Conservation (phyloP, 2,888 invertebrate genomes). For the Chrysolina americana region DNA sequence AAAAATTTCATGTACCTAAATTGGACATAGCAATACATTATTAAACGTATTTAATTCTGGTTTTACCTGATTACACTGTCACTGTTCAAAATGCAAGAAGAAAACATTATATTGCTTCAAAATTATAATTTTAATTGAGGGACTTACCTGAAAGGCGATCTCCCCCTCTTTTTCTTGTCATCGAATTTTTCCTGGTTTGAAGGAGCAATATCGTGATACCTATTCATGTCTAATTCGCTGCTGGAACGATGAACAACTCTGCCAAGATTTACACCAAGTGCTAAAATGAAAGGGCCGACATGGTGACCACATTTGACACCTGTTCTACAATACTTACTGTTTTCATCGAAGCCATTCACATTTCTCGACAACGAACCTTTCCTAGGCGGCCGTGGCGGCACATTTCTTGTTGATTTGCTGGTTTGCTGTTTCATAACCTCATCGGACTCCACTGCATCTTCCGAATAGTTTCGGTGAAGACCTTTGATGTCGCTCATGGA, state of each 20-base stretch:
- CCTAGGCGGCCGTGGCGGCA: conserved; percentile 81
- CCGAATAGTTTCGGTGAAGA: conserved; percentile 86
- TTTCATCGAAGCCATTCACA: conserved; percentile 64
- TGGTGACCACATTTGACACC: conserved; percentile 21
- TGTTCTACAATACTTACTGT: conserved; percentile 52
- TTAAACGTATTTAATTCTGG: not conserved
- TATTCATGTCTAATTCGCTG: conserved; percentile 84
- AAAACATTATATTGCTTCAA: conserved; percentile 27
- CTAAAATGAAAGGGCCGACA: conserved; percentile 37
- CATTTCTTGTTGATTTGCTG: conserved; percentile 67
- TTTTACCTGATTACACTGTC: conserved; percentile 49
- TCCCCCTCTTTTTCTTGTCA: conserved; percentile 83
- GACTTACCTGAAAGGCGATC: conserved; percentile 89
- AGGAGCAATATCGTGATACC: conserved; percentile 75
- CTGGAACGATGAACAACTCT: conserved; percentile 78
- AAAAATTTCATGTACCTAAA: conserved; percentile 18
- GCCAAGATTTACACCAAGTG: conserved; percentile 57
- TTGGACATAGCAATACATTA: conserved; percentile 15
- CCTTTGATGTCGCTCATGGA: conserved; percentile 96
- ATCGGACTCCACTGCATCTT: conserved; percentile 83
- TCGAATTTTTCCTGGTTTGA: conserved; percentile 59
- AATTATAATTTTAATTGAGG: conserved; percentile 35
- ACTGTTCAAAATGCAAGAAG: conserved; percentile 45
- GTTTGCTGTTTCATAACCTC: conserved; percentile 73
- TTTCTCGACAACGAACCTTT: conserved; percentile 81